Evolutionary conservation across 30 jellyfish, hydroid and myxozoan genomes (phyloP).

Genomic region (Cassiopea andromeda): DNA sequence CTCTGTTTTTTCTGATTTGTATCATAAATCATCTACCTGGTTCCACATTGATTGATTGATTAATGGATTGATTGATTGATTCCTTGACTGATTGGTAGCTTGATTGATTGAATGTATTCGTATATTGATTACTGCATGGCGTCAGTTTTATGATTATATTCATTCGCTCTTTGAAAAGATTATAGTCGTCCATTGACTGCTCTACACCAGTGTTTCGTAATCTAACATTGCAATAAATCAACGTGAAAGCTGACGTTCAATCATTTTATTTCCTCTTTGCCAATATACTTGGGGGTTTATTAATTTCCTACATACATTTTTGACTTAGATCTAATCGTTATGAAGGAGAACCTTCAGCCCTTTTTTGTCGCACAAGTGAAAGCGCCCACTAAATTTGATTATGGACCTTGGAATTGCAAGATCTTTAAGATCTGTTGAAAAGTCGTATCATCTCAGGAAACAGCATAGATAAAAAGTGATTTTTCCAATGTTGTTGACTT

Average conservation of each 20-base stretch:
- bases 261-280: not conserved
- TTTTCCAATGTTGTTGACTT: not conserved
- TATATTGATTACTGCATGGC: no score
- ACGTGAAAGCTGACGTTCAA: not conserved
- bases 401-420: not conserved
- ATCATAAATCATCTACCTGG: no score
- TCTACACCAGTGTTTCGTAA: not conserved
- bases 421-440: not conserved
- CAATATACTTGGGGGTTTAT: not conserved
- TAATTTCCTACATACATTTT: not conserved
- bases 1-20: no score
- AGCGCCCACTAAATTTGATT: slow-evolving; percentile 5
- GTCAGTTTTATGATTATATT: not conserved
- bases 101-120: no score
- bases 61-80: no score
- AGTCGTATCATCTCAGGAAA: slow-evolving; percentile 16
- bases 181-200: not conserved
- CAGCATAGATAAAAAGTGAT: not conserved
- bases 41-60: no score
- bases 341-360: not conserved
- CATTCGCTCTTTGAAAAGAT: not conserved
- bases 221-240: not conserved
- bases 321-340: not conserved
- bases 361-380: not conserved
- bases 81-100: no score